Base-by-base conservation (phyloP, 2,113 vertebrate genomes). In the Calidris pugnax region DNA sequence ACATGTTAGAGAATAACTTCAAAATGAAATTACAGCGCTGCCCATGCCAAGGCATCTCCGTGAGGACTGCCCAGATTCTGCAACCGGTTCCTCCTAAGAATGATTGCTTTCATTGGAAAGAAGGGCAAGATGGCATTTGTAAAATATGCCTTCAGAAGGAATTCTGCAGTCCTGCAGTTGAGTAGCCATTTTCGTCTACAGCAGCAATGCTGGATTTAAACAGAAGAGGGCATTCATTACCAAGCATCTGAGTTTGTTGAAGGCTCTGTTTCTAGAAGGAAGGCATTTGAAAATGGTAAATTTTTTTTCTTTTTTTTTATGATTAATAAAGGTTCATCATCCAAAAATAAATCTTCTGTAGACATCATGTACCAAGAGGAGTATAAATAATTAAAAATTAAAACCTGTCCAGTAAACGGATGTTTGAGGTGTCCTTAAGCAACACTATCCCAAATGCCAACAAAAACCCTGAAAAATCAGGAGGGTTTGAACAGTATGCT, bases 341-440 rank as follows among this genome's bases (percentile, higher is more conserved):
- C 82, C 71, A 97, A 96, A 97, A 97, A 96, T 97, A 98, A 96
- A 96, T 93, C 94, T 96, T 97, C 86, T 95, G 82, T 94, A 97
- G 95, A 95, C 90, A 96, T 94, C 94, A 85, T 87, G 94, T 97
- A 92, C 84, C 87, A 84, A 79, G 91, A 95, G 72, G 62, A 95
- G 33, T 92, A 96, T 97, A 97, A 97, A 97, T 97, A 97, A 96
- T 97, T 97, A 95, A 93, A 98, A 97, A 97, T 95, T 96, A 96
- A 95, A 82, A 91, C 60, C 90, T 88, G 67, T 85, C 83, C 92
- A 77, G 60, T 90, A 96, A 96, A 96, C 1, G 64, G 91, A 90
- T 85, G 76, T 55, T 90, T 91, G 93, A 98, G 93, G 41, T 95
- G 90, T 91, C 96, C 85, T 91, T 92, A 97, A 95, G 93, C 87